Evolutionary conservation across 2,797 vertebrate genomes (phyloP).

Genomic region (Eptatretus atami): DNA sequence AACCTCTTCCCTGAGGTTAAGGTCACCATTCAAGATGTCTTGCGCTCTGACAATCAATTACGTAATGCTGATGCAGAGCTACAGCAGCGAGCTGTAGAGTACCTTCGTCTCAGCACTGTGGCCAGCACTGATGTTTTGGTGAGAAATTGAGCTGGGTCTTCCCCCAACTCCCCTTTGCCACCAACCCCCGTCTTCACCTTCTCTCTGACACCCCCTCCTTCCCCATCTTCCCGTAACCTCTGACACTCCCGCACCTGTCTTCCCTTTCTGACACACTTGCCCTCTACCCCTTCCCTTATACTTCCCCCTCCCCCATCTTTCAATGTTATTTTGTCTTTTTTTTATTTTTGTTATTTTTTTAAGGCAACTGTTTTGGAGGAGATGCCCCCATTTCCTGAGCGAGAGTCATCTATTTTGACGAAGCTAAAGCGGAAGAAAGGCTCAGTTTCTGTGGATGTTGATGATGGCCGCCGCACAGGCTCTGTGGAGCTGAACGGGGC

Average conservation of each 20-base stretch:
- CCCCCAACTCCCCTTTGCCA: background rate
- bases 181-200: background rate
- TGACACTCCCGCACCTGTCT: no score
- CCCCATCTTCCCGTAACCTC: no score
- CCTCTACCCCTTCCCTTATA: no score
- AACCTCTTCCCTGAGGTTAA: slow-evolving; percentile 78
- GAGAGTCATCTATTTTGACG: slow-evolving; percentile 19
- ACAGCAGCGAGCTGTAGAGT: slow-evolving; percentile 59
- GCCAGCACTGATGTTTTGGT: slow-evolving; percentile 37
- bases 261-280: no score
- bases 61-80: slow-evolving; percentile 59
- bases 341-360: background rate
- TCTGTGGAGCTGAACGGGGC: slow-evolving; percentile 16
- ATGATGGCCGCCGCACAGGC: slow-evolving; percentile 19
- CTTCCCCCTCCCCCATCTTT: no score
- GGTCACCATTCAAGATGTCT: slow-evolving; percentile 55
- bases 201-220: no score
- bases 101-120: slow-evolving; percentile 55
- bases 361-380: slow-evolving; percentile 30
- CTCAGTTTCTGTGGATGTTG: slow-evolving; percentile 18
- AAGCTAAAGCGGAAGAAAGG: slow-evolving; percentile 23
- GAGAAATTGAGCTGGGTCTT: slow-evolving; percentile 6
- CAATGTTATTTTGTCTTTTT: no score
- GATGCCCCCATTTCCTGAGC: slow-evolving; percentile 20
- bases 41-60: slow-evolving; percentile 58